Percentiles rank a stretch among this genome's conserved stretches.
Conservation (phyloP, 2,888 invertebrate genomes). For the Noctua pronuba region DNA sequence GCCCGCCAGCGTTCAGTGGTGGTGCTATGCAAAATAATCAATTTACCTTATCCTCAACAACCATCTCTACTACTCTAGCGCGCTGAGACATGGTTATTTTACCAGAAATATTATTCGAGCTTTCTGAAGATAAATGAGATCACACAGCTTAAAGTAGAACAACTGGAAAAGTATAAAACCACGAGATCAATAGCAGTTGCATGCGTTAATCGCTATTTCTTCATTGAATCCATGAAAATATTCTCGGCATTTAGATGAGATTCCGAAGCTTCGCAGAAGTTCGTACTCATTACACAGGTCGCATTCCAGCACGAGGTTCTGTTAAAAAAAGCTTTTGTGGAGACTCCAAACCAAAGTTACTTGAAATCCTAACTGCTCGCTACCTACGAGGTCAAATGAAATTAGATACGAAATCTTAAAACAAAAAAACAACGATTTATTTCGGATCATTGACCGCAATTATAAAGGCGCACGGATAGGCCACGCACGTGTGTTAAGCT, state of each 20-base stretch:
- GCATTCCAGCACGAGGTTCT: not conserved
- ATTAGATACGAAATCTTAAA: not conserved
- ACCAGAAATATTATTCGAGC: not conserved
- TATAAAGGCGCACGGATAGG: not conserved
- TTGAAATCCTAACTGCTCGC: not conserved
- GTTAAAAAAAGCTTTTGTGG: not conserved
- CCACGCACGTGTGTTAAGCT: too few species aligned
- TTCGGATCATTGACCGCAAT: not conserved
- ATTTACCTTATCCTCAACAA: not conserved
- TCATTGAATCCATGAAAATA: slow-evolving; percentile 13
- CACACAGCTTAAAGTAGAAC: not conserved
- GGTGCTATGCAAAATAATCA: not conserved
- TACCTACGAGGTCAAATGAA: not conserved
- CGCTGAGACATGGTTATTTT: not conserved
- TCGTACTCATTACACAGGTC: not conserved
- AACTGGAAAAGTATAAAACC: not conserved
- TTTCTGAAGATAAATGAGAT: not conserved
- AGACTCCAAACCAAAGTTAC: not conserved
- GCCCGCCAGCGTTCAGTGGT: not conserved
- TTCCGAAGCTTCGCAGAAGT: not conserved
- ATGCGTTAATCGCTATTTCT: slow-evolving; percentile 18
- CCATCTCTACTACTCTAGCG: not conserved
- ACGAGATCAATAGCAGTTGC: slow-evolving; percentile 11
- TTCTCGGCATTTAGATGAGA: slow-evolving; percentile 10
- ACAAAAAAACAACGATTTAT: not conserved